Conservation (phyloP, 2,113 vertebrate genomes). For the Madoqua kirkii region DNA sequence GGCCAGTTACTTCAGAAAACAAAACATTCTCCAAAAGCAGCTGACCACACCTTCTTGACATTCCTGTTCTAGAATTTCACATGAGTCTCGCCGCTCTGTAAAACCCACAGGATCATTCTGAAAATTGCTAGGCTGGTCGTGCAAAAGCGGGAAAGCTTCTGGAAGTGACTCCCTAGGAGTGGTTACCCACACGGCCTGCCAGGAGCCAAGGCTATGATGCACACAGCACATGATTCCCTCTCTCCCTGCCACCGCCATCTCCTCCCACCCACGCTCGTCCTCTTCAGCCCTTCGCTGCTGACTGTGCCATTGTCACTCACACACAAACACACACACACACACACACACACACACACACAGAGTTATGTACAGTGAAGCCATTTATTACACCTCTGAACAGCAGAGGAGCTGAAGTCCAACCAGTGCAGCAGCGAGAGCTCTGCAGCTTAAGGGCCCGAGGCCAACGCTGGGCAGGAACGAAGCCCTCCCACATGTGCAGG, state of each 20-base stretch:
- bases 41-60: background rate
- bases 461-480: fast-evolving
- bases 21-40: background rate
- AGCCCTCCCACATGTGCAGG: fast-evolving
- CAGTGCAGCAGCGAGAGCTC: background rate
- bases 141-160: background rate
- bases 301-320: background rate
- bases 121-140: background rate
- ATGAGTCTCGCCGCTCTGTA: background rate
- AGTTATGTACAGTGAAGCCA: background rate
- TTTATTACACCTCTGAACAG: background rate
- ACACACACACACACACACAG: background rate
- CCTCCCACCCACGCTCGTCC: background rate
- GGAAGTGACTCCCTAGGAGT: background rate
- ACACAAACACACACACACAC: background rate
- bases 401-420: background rate
- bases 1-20: background rate
- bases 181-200: background rate
- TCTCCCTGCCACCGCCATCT: background rate
- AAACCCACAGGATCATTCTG: background rate
- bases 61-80: background rate
- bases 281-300: background rate
- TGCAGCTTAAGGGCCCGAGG: background rate
- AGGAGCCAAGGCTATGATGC: background rate
- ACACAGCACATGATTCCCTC: background rate